Conservation (phyloP, 1,140 invertebrate species). For the Lasioglossum albipes region DNA sequence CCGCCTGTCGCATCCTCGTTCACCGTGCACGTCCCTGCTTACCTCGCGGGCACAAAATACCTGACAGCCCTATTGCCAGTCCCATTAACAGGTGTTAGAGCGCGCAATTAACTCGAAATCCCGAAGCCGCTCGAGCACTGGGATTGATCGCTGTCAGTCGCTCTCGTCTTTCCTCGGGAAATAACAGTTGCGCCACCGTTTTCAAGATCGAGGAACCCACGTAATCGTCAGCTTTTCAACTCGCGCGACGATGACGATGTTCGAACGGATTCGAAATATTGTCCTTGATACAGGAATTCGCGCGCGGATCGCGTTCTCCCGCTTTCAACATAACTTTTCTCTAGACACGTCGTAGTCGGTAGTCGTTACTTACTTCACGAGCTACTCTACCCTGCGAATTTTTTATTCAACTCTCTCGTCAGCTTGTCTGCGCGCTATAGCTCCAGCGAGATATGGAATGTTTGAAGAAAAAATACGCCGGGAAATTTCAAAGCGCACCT, state of each 20-base stretch:
- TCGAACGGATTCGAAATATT: too few relatives aligned
- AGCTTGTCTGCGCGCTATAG: background rate
- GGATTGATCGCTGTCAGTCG: slow-evolving; percentile 41
- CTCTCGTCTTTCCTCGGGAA: background rate
- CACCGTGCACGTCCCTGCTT: slow-evolving; percentile 65
- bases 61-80: slow-evolving; percentile 68
- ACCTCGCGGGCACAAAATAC: slow-evolving; percentile 70
- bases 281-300: background rate
- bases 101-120: slow-evolving; percentile 72
- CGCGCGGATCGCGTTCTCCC: background rate
- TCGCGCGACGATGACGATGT: too few relatives aligned
- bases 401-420: background rate
- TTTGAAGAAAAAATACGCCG: background rate
- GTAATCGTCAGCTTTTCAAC: too few relatives aligned
- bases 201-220: background rate
- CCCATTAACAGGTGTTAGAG: slow-evolving; percentile 74
- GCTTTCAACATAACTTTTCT: slow-evolving; percentile 9
- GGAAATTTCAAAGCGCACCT: background rate
- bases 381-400: background rate
- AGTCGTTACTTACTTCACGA: slow-evolving; percentile 10
- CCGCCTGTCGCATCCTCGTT: slow-evolving; percentile 66
- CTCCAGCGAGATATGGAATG: background rate
- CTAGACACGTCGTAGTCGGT: background rate
- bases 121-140: slow-evolving; percentile 30
- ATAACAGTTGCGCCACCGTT: background rate